These are phyloP conservation scores for Gnathonemus longibarbis DNA, from an alignment of 2,113 vertebrate genomes.

Conservation along the genomic window DNA sequence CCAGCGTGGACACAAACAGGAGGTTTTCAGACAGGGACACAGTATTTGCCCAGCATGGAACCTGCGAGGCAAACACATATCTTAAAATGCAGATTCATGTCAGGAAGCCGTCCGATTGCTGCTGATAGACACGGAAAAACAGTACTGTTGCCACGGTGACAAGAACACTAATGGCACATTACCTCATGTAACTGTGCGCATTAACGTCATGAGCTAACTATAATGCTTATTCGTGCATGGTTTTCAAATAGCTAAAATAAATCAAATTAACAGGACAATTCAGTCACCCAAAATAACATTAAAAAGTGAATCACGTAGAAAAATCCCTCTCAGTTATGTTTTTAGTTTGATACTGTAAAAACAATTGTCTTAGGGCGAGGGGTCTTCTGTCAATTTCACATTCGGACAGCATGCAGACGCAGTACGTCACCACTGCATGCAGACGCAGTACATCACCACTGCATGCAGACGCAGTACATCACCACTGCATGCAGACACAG, in stretches of 20 bases:
- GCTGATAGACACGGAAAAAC: neutral
- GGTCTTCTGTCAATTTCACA: neutral
- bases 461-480: neutral
- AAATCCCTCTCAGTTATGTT: neutral
- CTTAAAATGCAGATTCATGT: neutral
- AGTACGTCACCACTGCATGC: no score
- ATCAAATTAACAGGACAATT: neutral
- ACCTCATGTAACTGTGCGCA: neutral
- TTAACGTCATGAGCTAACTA: neutral
- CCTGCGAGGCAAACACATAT: slow-evolving; percentile 48
- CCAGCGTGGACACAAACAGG: slow-evolving; percentile 91
- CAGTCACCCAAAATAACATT: neutral
- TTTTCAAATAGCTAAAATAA: neutral
- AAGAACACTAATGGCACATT: neutral
- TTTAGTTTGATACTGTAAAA: neutral
- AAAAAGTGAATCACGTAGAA: neutral
- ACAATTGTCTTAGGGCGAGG: neutral
- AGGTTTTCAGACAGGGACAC: slow-evolving; percentile 87
- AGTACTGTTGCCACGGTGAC: neutral
- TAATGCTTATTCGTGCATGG: neutral
- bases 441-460: neutral
- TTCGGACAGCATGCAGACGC: neutral
- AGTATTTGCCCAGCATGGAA: slow-evolving; percentile 63
- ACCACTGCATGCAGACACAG: neutral
- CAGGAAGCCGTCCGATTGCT: neutral